Conservation (phyloP, 2,113 vertebrate genomes). For the Thermophis baileyi region DNA sequence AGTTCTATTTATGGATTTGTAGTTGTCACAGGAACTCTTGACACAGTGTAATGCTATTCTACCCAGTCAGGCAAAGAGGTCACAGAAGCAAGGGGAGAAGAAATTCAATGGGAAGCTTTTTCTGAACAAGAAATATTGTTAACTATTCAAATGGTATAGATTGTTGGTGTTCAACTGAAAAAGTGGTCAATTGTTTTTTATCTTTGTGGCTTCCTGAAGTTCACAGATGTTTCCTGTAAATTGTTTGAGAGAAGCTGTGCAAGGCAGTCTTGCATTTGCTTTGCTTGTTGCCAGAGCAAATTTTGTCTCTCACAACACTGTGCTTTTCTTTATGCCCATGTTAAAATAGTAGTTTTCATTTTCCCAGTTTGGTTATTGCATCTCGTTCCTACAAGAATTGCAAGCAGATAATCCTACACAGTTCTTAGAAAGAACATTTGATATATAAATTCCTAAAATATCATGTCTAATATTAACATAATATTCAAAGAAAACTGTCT, state of each 20-base stretch:
- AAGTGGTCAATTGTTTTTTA: conserved; percentile 5
- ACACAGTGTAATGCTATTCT: background rate
- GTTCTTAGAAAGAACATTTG: background rate
- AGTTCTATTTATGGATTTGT: background rate
- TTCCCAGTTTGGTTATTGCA: background rate
- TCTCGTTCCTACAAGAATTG: background rate
- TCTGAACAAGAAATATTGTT: background rate
- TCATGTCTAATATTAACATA: background rate
- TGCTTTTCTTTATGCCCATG: background rate
- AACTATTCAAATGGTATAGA: conserved; percentile 22
- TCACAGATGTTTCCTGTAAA: conserved; percentile 39
- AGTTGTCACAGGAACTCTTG: background rate
- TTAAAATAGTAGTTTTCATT: background rate
- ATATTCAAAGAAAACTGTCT: background rate
- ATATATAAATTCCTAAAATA: background rate
- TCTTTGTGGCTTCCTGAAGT: background rate
- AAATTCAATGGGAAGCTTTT: background rate
- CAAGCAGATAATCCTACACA: background rate
- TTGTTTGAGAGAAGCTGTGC: background rate
- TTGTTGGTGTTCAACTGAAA: conserved; percentile 34
- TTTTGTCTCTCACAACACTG: background rate
- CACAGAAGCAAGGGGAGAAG: background rate
- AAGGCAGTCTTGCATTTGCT: background rate
- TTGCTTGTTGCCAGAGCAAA: background rate
- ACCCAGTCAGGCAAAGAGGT: background rate